phyloP scores from a whole-genome alignment of 2,888 invertebrate genomes.

The Acanthosepion lycidas region DNA sequence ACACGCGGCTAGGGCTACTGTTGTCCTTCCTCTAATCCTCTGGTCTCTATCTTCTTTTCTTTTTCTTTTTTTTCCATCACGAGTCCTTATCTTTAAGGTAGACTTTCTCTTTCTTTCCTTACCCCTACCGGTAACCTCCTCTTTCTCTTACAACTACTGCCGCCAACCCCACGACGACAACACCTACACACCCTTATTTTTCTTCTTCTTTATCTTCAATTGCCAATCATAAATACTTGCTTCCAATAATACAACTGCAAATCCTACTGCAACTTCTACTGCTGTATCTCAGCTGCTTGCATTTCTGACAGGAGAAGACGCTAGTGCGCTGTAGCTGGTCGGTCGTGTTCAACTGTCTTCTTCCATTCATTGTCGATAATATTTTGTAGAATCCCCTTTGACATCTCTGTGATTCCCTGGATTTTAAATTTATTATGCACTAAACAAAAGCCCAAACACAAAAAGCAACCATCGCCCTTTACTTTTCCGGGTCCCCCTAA shows the following conservation, averaged over 20 bases:
- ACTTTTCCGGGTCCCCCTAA: background rate
- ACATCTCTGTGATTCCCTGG: conserved; percentile 40
- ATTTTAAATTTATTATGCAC: conserved; percentile 11
- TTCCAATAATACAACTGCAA: background rate
- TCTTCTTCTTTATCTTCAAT: background rate
- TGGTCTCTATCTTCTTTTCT: background rate
- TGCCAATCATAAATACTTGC: background rate
- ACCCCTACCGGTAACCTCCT: background rate
- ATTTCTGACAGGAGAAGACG: background rate
- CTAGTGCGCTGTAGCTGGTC: background rate
- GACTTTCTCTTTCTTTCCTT: background rate
- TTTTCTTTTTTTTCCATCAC: no score
- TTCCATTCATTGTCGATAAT: background rate
- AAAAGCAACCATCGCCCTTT: background rate
- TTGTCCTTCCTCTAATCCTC: background rate
- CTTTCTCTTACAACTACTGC: background rate
- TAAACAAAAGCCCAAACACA: background rate
- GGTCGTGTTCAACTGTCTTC: conserved; percentile 9
- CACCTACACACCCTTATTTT: conserved; percentile 9
- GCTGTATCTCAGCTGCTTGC: conserved; percentile 33
- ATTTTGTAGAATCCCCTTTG: conserved; percentile 39
- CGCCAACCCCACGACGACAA: background rate
- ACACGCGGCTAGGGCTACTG: background rate
- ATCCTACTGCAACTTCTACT: conserved; percentile 20
- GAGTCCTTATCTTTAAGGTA: no score